These are phyloP conservation scores for Oreochromis grahami DNA, from an alignment of 2,797 vertebrate species.

Conservation along the genomic window DNA sequence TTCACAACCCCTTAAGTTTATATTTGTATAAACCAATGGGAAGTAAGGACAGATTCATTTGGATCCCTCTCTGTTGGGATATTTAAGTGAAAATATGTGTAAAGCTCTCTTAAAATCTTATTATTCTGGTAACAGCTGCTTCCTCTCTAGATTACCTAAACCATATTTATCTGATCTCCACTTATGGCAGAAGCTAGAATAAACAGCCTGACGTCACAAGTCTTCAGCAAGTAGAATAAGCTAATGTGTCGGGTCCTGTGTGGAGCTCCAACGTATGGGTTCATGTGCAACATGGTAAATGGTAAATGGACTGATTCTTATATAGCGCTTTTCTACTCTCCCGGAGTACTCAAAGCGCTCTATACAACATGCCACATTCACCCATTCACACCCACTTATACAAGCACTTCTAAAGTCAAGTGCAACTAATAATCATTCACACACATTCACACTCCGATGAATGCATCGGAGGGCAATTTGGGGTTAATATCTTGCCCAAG, in stretches of 20 bases:
- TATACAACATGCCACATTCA: no score
- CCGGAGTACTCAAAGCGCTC: no score
- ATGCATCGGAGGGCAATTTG: no score
- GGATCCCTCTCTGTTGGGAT: neutral
- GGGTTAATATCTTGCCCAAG: no score
- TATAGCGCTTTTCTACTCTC: no score
- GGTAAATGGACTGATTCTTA: no score
- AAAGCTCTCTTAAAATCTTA: neutral
- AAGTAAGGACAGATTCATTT: neutral
- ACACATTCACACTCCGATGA: no score
- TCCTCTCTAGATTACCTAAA: neutral
- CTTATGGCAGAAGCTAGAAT: neutral
- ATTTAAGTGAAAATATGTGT: neutral
- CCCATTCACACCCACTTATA: no score
- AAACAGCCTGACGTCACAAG: neutral
- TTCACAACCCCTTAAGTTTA: neutral
- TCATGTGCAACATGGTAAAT: neutral
- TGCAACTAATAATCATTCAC: no score
- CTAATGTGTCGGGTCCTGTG: neutral
- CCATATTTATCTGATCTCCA: neutral
- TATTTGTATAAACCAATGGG: neutral
- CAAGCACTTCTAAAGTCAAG: no score
- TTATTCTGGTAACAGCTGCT: neutral
- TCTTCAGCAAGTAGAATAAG: slow-evolving; percentile 14
- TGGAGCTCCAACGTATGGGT: neutral